Base-by-base conservation (phyloP, 2,113 vertebrate genomes). In the Apeltes quadracus region DNA sequence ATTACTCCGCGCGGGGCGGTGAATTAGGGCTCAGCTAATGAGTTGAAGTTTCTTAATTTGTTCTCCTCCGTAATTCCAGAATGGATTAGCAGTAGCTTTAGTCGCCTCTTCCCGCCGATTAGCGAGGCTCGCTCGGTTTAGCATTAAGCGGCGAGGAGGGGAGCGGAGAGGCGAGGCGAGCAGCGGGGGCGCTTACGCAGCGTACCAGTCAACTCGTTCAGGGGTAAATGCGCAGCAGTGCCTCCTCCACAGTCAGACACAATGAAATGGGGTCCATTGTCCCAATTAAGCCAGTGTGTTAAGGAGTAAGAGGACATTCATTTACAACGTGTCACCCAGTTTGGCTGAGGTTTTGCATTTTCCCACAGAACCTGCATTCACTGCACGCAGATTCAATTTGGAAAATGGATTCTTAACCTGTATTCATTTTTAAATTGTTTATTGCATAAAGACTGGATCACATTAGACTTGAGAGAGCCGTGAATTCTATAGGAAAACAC, bases 21-120 rank as follows among this genome's bases (percentile, higher is more conserved):
- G 85, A 92, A 92, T 93, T 93, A 93, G 93, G 91, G 87, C 89
- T 90, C 83, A 72, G 87, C 92, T 94, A 94, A 95, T 93, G 93
- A 94, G 91, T 93, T 92, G 91, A 94, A 93, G 92, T 92, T 93
- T 88, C 92, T 93, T 95, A 94, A 94, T 94, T 92, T 93, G 92
- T 93, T 92, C 92, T 93, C 87, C 90, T 83, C 88, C 84, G 74
- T 93, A 94, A 94, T 94, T 93, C 91, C 87, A 89, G 91, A 90
- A 92, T 89, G 93, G 93, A 94, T 94, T 94, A 94, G 91, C 84
- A 76, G 82, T 85, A 89, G 91, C 92, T 94, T 94, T 94, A 89
- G 87, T 89, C 88, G 88, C 92, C 89, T 92, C 87, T 91, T 90
- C 83, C 87, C 82, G 74, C 87, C 88, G 91, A 92, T 92, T 92